Percentiles rank a stretch among this genome's conserved stretches.
Evolutionary conservation across 2,113 vertebrate species (phyloP).

Genomic region (Thunnus thynnus): DNA sequence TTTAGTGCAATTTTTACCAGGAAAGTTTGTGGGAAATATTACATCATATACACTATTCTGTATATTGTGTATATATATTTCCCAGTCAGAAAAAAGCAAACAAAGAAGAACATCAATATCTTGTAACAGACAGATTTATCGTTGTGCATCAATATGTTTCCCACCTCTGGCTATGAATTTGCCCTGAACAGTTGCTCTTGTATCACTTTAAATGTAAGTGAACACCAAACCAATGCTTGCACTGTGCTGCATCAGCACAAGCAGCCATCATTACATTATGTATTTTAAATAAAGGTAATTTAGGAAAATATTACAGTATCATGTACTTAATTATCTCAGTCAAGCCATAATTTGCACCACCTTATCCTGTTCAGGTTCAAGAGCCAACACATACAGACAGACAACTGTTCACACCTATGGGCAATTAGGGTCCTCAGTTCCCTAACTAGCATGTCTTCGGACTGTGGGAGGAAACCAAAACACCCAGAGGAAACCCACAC

Average conservation of each 20-base stretch:
- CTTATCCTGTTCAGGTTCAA: background rate
- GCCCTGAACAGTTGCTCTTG: conserved; percentile 53
- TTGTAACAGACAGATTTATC: background rate
- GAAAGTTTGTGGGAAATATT: conserved; percentile 9
- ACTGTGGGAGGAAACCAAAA: background rate
- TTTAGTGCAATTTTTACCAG: conserved; percentile 11
- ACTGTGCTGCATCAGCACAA: conserved; percentile 55
- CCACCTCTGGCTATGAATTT: conserved; percentile 34
- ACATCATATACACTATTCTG: background rate
- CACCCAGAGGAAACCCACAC: background rate
- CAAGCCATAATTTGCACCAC: background rate
- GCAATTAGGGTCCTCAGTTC: background rate
- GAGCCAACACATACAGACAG: background rate
- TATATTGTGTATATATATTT: conserved; percentile 24
- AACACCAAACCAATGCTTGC: conserved; percentile 70
- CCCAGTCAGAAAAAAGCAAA: conserved; percentile 1
- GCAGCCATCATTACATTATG: conserved; percentile 56
- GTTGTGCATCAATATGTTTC: conserved; percentile 25
- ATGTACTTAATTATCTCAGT: background rate
- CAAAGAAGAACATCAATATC: background rate
- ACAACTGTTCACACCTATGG: background rate
- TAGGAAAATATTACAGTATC: conserved; percentile 14
- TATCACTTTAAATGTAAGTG: conserved; percentile 58
- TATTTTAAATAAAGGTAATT: conserved; percentile 75
- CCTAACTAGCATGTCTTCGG: background rate